Conservation (phyloP, 2,888 invertebrate species). For the Hydrotaea cyrtoneurina region DNA sequence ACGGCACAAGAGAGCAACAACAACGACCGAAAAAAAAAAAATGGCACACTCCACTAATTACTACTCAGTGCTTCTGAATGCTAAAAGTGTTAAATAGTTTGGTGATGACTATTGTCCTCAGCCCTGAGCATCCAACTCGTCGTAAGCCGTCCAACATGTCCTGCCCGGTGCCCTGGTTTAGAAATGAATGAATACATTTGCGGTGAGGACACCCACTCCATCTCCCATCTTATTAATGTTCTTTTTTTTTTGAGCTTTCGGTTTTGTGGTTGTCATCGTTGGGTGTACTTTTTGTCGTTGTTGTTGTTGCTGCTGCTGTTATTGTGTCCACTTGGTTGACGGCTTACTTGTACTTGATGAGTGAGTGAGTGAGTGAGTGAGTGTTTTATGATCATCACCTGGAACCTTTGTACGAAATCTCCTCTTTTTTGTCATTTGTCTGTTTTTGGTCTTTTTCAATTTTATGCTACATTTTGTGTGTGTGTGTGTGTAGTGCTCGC, state of each 20-base stretch:
- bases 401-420: conserved; percentile 35
- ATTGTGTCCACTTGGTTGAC: conserved; percentile 58
- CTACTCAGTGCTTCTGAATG: conserved; percentile 17
- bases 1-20: background rate
- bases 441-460: conserved; percentile 29
- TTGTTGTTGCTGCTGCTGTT: conserved; percentile 7
- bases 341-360: conserved; percentile 30
- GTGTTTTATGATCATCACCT: conserved; percentile 63
- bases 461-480: conserved; percentile 14
- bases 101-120: conserved; percentile 34
- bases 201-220: background rate
- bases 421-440: conserved; percentile 18
- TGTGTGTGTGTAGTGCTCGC: background rate
- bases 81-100: conserved; percentile 42
- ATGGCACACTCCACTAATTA: conserved; percentile 20
- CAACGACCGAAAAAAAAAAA: background rate
- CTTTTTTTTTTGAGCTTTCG: conserved; percentile 15
- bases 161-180: conserved; percentile 2
- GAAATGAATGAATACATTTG: conserved; percentile 22
- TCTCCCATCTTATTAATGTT: background rate
- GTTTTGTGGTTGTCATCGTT: conserved; percentile 35
- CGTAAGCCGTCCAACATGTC: background rate
- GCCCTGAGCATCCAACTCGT: too few relatives aligned
- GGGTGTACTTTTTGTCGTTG: conserved; percentile 16
- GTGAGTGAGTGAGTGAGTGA: conserved; percentile 35